Percentiles rank a stretch among this genome's conserved stretches.
Evolutionary conservation across 2,113 vertebrate genomes (phyloP).

Genomic region (Lepidothrix coronata): DNA sequence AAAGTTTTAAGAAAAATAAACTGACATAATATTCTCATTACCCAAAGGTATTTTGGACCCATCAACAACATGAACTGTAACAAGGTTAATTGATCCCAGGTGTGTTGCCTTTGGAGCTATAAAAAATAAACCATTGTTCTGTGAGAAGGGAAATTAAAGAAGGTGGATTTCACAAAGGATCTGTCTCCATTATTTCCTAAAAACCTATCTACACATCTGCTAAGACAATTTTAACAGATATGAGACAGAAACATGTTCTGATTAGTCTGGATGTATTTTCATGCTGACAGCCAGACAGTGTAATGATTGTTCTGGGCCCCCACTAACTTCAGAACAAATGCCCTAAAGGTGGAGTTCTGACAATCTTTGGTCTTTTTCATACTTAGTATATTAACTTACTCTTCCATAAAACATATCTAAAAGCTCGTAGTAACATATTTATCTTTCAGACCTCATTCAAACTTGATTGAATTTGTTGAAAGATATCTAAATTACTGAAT

Average conservation of each 20-base stretch:
- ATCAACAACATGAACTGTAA: conserved; percentile 64
- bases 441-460: background rate
- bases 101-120: conserved; percentile 56
- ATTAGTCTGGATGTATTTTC: background rate
- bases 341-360: background rate
- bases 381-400: background rate
- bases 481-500: background rate
- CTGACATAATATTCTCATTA: conserved; percentile 34
- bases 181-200: background rate
- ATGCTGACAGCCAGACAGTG: background rate
- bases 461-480: background rate
- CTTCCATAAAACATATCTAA: background rate
- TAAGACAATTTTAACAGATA: background rate
- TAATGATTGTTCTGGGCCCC: background rate
- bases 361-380: background rate
- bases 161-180: background rate
- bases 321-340: background rate
- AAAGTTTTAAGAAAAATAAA: conserved; percentile 15
- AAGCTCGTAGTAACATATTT: background rate
- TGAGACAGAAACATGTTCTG: background rate
- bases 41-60: conserved; percentile 52
- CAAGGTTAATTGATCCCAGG: conserved; percentile 62
- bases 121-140: conserved; percentile 54
- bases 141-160: background rate
- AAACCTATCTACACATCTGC: background rate